A percentile compares a stretch with the other conserved stretches of the same genome.
These are phyloP conservation scores for Plectropomus leopardus DNA, from an alignment of 2,113 vertebrate genomes.

Conservation along the genomic window DNA sequence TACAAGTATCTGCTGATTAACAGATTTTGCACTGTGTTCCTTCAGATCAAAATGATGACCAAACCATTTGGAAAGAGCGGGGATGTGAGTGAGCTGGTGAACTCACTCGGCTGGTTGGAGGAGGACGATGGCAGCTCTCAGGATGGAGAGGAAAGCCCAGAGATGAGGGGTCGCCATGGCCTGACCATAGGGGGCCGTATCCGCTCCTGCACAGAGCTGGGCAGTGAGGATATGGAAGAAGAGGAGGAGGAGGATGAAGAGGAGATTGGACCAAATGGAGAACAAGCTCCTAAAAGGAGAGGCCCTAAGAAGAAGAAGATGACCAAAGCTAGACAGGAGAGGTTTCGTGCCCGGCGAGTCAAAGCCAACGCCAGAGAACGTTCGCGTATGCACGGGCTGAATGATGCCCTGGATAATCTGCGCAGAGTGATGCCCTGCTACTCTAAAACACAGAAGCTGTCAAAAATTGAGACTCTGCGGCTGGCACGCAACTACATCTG, in stretches of 20 bases:
- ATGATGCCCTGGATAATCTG: slow-evolving; percentile 94
- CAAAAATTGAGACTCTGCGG: slow-evolving; percentile 96
- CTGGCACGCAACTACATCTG: slow-evolving; percentile 98
- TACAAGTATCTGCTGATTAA: slow-evolving; percentile 13
- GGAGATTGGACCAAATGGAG: slow-evolving; percentile 84
- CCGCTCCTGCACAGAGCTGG: slow-evolving; percentile 82
- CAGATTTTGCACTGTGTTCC: slow-evolving; percentile 5
- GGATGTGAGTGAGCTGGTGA: slow-evolving; percentile 89
- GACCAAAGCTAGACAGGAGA: slow-evolving; percentile 95
- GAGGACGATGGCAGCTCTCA: slow-evolving; percentile 85
- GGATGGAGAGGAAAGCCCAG: slow-evolving; percentile 83
- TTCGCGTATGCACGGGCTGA: slow-evolving; percentile 95
- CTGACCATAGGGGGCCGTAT: slow-evolving; percentile 59
- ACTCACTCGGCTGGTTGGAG: slow-evolving; percentile 88
- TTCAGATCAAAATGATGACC: slow-evolving; percentile 89
- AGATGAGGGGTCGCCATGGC: slow-evolving; percentile 42
- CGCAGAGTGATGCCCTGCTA: slow-evolving; percentile 97
- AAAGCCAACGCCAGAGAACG: slow-evolving; percentile 97
- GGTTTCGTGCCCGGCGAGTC: slow-evolving; percentile 91
- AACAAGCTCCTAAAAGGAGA: slow-evolving; percentile 91
- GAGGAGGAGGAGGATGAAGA: slow-evolving; percentile 90
- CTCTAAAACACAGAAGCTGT: slow-evolving; percentile 97
- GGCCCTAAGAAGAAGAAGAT: slow-evolving; percentile 99
- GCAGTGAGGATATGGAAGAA: slow-evolving; percentile 83
- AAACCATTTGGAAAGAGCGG: slow-evolving; percentile 85